A percentile compares a stretch with the other conserved stretches of the same genome.
Conservation (phyloP, 2,797 vertebrate species). For the Arremon brunneinucha region DNA sequence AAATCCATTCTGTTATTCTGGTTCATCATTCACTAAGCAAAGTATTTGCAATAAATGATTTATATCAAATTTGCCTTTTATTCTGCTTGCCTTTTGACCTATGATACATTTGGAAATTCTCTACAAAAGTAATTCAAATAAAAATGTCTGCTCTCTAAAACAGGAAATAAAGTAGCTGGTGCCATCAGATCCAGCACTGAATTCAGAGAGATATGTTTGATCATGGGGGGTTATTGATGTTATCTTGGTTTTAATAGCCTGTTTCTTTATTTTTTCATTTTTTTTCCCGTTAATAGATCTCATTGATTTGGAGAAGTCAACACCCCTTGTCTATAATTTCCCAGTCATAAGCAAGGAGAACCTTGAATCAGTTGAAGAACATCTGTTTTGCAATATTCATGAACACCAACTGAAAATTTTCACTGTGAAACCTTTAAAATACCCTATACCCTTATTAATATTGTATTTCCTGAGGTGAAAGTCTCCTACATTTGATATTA, state of each 20-base stretch:
- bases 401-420: background rate
- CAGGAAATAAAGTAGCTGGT: background rate
- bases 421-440: background rate
- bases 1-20: slow-evolving; percentile 38
- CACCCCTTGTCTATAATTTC: background rate
- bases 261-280: background rate
- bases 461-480: background rate
- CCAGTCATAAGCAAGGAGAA: background rate
- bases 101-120: background rate
- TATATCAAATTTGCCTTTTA: background rate
- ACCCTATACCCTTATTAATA: background rate
- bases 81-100: background rate
- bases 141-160: background rate
- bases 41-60: slow-evolving; percentile 18
- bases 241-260: background rate
- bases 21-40: slow-evolving; percentile 22
- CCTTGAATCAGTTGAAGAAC: background rate
- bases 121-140: background rate
- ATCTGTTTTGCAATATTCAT: background rate
- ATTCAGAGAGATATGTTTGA: background rate
- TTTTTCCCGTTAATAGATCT: background rate
- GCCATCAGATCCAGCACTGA: background rate
- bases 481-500: background rate
- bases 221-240: background rate
- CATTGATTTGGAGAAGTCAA: background rate